These are phyloP conservation scores for Fregata magnificens DNA, from an alignment of 2,113 vertebrate genomes.

Conservation along the genomic window DNA sequence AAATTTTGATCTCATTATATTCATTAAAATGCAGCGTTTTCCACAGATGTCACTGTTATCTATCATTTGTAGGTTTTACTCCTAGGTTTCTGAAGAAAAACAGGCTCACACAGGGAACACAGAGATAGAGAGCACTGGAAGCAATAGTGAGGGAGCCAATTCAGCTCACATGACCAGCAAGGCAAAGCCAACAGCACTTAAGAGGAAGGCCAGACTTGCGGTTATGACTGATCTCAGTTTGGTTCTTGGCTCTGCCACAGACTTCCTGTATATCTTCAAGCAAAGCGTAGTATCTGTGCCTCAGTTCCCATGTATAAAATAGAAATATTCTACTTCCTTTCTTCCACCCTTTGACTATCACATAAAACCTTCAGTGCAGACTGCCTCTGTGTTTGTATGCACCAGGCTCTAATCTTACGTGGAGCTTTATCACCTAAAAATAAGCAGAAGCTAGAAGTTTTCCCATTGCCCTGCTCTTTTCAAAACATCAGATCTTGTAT, in stretches of 20 bases:
- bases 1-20: neutral
- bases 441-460: neutral
- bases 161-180: constrained; percentile 27
- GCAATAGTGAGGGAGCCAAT: neutral
- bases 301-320: neutral
- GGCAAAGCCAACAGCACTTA: constrained; percentile 17
- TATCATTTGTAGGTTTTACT: neutral
- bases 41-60: neutral
- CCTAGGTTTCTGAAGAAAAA: neutral
- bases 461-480: neutral
- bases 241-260: constrained; percentile 31
- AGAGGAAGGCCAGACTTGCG: constrained; percentile 15
- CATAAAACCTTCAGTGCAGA: neutral
- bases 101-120: neutral
- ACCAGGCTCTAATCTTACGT: neutral
- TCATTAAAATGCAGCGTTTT: neutral
- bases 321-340: neutral
- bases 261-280: neutral
- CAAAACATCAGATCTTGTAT: neutral
- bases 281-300: neutral
- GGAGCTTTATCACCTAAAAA: neutral
- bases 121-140: neutral
- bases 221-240: constrained; percentile 17
- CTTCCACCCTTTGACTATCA: neutral
- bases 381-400: neutral